Base-by-base conservation (phyloP, 2,888 invertebrate genomes). In the Tigriopus californicus region DNA sequence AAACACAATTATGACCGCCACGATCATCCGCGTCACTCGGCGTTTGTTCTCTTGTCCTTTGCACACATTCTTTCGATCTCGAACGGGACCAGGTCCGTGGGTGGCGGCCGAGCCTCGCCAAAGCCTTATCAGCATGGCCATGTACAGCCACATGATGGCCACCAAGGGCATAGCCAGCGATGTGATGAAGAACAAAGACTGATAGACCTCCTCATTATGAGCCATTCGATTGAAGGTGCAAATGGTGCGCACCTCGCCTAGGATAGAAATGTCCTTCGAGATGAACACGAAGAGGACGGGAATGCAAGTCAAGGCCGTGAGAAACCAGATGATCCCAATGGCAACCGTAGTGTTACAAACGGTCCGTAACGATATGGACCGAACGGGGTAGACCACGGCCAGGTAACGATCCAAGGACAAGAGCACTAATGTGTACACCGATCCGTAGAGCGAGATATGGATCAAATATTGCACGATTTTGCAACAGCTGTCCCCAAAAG, bases 11-110 rank as follows among this genome's bases (percentile, higher is more conserved):
- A 91, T 88, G 57, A 91, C 88, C 58, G 89, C 83, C 62, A 90
- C 80, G 22, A 94, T 89, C 82, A 94, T 83, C 63, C 88, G 77
- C 6, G 92, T 94, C 41, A 91, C 92, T 64, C 89, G 78, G 72
- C 83, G 81, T 73, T 87, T 86, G 63, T 88, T 85, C 64, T 86
- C 33, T 85, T 44, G n/a, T n/a, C 44, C 44, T 44, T 44, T 44
- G 18, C 44, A 44, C 15, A 18, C 44, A 10, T 44, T 44, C 18
- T 44, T 44, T 33, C 33, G 33, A 44, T 44, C 44, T 18, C 44
- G 5, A 13, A 41, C 85, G 0, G 85, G 83, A 6, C 70, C 70
- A 4, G 85, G 72, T 60, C 82, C 82, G 68, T 82, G 82, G 2
- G 54, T 54, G 41, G 54, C 54, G 3, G 54, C 54, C 13, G 54